Base-by-base conservation (phyloP, 2,113 vertebrate species). In the Ellobius talpinus region DNA sequence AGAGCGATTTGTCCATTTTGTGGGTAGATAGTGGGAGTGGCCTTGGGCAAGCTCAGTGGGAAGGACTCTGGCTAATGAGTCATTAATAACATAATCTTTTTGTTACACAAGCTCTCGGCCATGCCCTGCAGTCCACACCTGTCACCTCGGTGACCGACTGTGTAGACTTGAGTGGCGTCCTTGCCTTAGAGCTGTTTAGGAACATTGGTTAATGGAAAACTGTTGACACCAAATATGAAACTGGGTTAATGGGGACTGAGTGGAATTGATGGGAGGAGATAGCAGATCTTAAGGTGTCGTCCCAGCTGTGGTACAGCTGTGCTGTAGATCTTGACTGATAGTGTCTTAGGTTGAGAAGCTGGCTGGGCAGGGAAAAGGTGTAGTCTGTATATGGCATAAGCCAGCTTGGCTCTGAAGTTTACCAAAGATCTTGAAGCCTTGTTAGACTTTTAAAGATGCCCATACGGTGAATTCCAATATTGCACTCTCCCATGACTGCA, bases 291-390 rank as follows among this genome's bases (percentile, higher is more conserved):
- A 52, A 70, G 88, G 81, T 68, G 36, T 76, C 85, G 36, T 89
- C 92, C 76, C 26, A 89, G 77, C 90, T 10, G 55, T 58, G 19
- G 55, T 58, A 58, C n/a, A 58, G 63, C 81, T 55, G 31, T 85
- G 88, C 79, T 0, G 0, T 66, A 82, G 79, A 66, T 81, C 74
- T 91, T 82, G 39, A 52, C 33, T 55, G 86, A 96, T 91, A 92
- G 76, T 10, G 10, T 88, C 65, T 95, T 88, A 81, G 73, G 79
- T 61, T n/a, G 45, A 91, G 89, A 93, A 97, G 79, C 96, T 96
- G 77, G 82, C 90, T 96, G 72, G 77, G 61, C 81, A 87, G 94
- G 95, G 89, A 92, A 45, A 55, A 68, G 42, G 13, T 95, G 72
- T 94, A 74, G 68, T 95, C 45, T 97, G 85, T 90, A 68, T 94